Evolutionary conservation across 2,797 vertebrate species (phyloP).

Genomic region (Arrhamphus sclerolepis): DNA sequence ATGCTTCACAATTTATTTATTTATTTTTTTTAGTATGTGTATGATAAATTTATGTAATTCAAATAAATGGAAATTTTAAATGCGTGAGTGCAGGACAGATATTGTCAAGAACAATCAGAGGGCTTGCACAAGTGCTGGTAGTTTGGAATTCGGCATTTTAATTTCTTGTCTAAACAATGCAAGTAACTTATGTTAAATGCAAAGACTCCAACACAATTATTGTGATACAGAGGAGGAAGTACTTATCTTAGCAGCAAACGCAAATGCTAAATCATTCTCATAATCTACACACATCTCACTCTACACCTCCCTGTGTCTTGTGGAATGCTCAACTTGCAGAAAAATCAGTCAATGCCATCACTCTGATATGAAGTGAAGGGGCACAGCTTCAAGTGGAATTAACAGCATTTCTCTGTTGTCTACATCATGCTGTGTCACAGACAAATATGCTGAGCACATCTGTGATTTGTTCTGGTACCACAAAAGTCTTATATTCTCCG

Average conservation of each 20-base stretch:
- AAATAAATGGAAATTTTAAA: too few relatives aligned
- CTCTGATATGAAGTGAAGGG: slow-evolving; percentile 55
- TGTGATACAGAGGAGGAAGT: slow-evolving; percentile 16
- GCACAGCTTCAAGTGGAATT: slow-evolving; percentile 56
- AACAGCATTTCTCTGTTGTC: slow-evolving; percentile 70
- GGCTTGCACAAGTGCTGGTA: slow-evolving; percentile 59
- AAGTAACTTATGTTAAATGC: slow-evolving; percentile 23
- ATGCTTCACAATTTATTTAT: too few relatives aligned
- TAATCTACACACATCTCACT: slow-evolving; percentile 37
- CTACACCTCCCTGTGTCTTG: slow-evolving; percentile 21
- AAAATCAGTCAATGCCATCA: slow-evolving; percentile 54
- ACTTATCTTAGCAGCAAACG: slow-evolving; percentile 18
- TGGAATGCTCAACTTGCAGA: slow-evolving; percentile 39
- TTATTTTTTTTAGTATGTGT: too few relatives aligned
- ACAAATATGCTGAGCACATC: slow-evolving; percentile 44
- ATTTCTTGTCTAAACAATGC: slow-evolving; percentile 25
- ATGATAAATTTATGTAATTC: too few relatives aligned
- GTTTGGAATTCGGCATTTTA: slow-evolving; percentile 53
- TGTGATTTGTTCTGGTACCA: slow-evolving; percentile 36
- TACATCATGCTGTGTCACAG: slow-evolving; percentile 49
- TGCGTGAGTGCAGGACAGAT: too few relatives aligned
- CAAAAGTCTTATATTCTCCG: slow-evolving; percentile 12
- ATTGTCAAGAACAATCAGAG: slow-evolving; percentile 44
- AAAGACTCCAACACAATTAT: slow-evolving; percentile 15
- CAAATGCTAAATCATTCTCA: slow-evolving; percentile 26